phyloP scores from a whole-genome alignment of 2,113 vertebrate species.

The Hyla sarda region DNA sequence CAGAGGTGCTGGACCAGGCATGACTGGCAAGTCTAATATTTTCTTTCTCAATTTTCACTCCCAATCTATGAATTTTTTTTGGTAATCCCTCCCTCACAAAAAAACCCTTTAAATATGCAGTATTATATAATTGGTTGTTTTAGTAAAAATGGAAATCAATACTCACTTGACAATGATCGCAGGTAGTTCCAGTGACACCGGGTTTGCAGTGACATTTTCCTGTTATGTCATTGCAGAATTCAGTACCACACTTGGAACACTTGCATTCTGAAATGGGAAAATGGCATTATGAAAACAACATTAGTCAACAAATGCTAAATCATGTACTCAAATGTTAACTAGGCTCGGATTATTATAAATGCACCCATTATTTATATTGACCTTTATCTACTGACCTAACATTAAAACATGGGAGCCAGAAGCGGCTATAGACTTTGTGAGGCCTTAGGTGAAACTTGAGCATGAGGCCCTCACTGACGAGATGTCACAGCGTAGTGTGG shows the following conservation, averaged over 20 bases:
- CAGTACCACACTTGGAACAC: constrained; percentile 79
- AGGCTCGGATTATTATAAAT: background rate
- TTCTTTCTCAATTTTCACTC: too few relatives aligned
- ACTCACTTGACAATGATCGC: constrained; percentile 81
- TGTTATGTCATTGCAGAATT: constrained; percentile 77
- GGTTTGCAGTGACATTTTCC: constrained; percentile 83
- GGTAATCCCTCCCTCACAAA: too few relatives aligned
- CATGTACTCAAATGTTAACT: background rate
- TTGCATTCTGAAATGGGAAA: constrained; percentile 70
- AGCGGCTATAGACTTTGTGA: too few relatives aligned
- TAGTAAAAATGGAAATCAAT: background rate
- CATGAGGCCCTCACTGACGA: too few relatives aligned
- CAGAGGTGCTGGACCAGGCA: too few relatives aligned
- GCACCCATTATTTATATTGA: background rate
- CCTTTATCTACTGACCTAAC: background rate
- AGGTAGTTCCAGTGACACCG: constrained; percentile 76
- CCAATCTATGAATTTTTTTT: too few relatives aligned
- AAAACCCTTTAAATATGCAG: too few relatives aligned
- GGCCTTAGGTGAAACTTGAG: too few relatives aligned
- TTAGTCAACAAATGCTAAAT: background rate
- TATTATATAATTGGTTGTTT: background rate
- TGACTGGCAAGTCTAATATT: too few relatives aligned
- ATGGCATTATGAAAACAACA: background rate
- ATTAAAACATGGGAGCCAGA: too few relatives aligned
- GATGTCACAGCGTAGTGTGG: too few relatives aligned